phyloP scores from a whole-genome alignment of 2,113 vertebrate genomes.

The Otocyon megalotis region DNA sequence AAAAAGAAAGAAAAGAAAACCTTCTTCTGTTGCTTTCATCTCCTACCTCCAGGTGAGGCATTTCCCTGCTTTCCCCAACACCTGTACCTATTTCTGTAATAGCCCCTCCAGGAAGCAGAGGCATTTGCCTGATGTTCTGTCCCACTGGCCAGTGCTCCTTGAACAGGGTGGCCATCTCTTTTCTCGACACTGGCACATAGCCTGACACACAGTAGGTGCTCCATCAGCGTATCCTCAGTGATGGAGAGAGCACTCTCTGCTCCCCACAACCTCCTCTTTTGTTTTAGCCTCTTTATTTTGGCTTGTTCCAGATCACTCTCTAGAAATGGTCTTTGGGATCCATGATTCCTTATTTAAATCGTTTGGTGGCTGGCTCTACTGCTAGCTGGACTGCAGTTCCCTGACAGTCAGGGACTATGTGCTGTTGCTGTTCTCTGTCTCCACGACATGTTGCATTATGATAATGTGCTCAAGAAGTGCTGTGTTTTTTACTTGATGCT shows the following conservation, averaged over 20 bases:
- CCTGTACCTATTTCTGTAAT: not conserved
- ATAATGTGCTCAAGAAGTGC: not conserved
- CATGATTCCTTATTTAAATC: not conserved
- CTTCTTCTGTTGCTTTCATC: not conserved
- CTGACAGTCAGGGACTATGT: not conserved
- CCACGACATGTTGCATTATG: not conserved
- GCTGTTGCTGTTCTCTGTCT: not conserved
- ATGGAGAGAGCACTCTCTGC: too few relatives aligned
- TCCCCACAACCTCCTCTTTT: not conserved
- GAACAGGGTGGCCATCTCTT: not conserved
- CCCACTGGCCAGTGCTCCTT: not conserved
- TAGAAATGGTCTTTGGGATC: not conserved
- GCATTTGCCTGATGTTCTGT: not conserved
- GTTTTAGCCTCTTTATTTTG: not conserved
- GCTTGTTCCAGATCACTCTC: not conserved
- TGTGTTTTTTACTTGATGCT: not conserved
- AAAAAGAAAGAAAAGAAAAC: too few relatives aligned
- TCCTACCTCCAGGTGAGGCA: not conserved
- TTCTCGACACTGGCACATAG: accelerated
- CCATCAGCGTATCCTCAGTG: not conserved
- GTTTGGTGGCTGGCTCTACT: not conserved
- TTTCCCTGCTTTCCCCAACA: not conserved
- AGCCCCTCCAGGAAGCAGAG: accelerated
- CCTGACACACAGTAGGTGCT: not conserved
- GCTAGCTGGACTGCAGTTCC: not conserved